Evolutionary conservation across 1,140 invertebrate genomes (phyloP), one percentile per base, ranked within the genome.

Genomic region (Aphelinus certus): DNA sequence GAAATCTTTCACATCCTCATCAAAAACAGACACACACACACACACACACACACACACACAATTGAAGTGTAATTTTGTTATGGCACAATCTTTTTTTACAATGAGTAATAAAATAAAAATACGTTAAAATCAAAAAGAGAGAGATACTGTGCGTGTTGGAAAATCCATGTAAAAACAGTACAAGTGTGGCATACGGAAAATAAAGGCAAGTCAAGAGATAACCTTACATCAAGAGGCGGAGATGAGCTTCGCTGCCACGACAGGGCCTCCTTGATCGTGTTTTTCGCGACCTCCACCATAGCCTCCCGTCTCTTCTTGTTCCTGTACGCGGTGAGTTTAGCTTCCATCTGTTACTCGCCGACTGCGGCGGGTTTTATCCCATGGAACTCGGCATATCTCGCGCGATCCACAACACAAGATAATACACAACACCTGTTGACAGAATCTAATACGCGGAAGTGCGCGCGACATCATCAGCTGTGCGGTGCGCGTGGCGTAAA

Each of bases 281-380:
- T 81, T 64, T 83, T 85, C 1, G 79, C 74, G 2, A 76, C 65
- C 4, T 86, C 78, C n/a, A 79, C 78, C 79, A 82, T 83, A 51
- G 79, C 77, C 69, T 83, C 77, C 46, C 66, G 78, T 42, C 79
- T 73, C 73, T 83, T 84, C 55, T 80, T 81, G 42, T 75, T 76
- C 56, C 84, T 79, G 26, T 86, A 87, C 0, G 73, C 78, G 3
- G 79, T 68, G 6, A 87, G 78, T 78, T 80, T 84, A 0, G 79
- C 77, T 45, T 83, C 82, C 81, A 86, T 86, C 3, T n/a, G n/a
- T 6, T 51, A 26, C 26, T 26, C 26, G 26, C 26, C 26, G 26
- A 26, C 26, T 26, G 26, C 26, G 26, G 26, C 26, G 26, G 26
- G 26, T 26, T 26, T 26, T 68, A 26, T 58, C 6, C 10, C 1